Percentiles rank a stretch among this genome's conserved stretches.
Evolutionary conservation across 2,113 vertebrate genomes (phyloP).

Genomic region (Salvelinus namaycush): DNA sequence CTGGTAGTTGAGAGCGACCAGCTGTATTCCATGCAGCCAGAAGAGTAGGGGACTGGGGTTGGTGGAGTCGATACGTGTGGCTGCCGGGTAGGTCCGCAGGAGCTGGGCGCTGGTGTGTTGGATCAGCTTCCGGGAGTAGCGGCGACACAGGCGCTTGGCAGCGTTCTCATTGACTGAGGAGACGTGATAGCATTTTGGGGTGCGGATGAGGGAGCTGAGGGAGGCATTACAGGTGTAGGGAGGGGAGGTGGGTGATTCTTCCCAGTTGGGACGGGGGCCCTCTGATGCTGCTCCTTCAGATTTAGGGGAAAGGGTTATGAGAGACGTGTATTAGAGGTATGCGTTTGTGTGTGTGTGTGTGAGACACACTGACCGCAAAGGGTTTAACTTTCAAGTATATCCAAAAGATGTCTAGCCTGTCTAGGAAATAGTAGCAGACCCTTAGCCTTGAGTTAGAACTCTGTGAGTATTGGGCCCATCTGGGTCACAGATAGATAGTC

Average conservation of each 20-base stretch:
- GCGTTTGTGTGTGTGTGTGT: too few relatives aligned
- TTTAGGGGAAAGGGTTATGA: not conserved
- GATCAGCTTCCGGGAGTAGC: slow-evolving; percentile 93
- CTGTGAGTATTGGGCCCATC: too few relatives aligned
- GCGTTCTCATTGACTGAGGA: slow-evolving; percentile 98
- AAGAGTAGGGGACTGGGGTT: slow-evolving; percentile 93
- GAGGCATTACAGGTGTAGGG: slow-evolving; percentile 76
- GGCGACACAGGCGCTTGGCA: slow-evolving; percentile 93
- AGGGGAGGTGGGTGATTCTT: slow-evolving; percentile 81
- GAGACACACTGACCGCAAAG: too few relatives aligned
- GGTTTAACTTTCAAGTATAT: too few relatives aligned
- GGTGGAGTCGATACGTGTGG: slow-evolving; percentile 95
- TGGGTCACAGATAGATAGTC: too few relatives aligned
- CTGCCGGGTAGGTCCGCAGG: slow-evolving; percentile 91
- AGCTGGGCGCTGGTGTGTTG: slow-evolving; percentile 92
- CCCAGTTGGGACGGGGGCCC: slow-evolving; percentile 78
- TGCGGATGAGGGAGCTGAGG: slow-evolving; percentile 95
- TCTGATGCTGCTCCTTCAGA: slow-evolving; percentile 71
- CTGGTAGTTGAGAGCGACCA: slow-evolving; percentile 98
- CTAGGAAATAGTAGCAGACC: too few relatives aligned
- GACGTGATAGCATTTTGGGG: slow-evolving; percentile 96
- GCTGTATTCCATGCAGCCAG: slow-evolving; percentile 96
- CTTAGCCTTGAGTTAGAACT: too few relatives aligned
- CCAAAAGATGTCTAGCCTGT: too few relatives aligned
- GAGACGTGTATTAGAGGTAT: not conserved